Evolutionary conservation across 1,140 invertebrate species (phyloP).

Genomic region (Drosophila tropicalis): DNA sequence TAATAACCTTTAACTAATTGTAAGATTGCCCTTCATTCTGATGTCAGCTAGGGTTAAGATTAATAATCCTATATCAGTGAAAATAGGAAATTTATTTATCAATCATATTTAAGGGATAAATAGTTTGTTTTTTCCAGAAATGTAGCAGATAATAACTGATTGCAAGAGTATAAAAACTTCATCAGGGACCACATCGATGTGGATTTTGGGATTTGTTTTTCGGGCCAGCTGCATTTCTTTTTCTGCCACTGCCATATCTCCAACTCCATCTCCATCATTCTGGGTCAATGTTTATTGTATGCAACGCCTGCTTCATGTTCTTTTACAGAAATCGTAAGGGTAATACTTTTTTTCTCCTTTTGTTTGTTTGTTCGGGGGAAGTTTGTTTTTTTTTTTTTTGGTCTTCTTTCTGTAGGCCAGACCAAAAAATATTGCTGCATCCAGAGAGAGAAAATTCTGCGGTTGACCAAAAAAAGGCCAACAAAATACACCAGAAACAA

Average conservation of each 20-base stretch:
- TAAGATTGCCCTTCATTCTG: too few species aligned
- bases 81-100: too few species aligned
- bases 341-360: slow-evolving; percentile 15
- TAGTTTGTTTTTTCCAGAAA: too few species aligned
- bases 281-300: slow-evolving; percentile 56
- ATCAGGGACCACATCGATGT: background rate
- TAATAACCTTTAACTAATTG: too few species aligned
- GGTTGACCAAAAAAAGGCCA: slow-evolving; percentile 48
- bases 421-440: background rate
- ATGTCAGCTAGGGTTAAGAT: too few species aligned
- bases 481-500: slow-evolving; percentile 52
- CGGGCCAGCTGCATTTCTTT: slow-evolving; percentile 22
- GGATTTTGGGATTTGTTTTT: background rate
- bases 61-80: too few species aligned
- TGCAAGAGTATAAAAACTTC: background rate
- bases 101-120: too few species aligned
- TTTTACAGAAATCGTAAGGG: slow-evolving; percentile 55
- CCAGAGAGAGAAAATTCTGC: slow-evolving; percentile 36
- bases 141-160: background rate
- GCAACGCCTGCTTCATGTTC: slow-evolving; percentile 53
- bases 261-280: slow-evolving; percentile 33
- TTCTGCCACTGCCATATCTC: slow-evolving; percentile 25
- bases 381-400: slow-evolving; percentile 37
- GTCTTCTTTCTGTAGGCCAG: slow-evolving; percentile 42
- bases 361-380: background rate